Evolutionary conservation across 2,888 invertebrate species (phyloP).

Genomic region (Saturnia japonica): DNA sequence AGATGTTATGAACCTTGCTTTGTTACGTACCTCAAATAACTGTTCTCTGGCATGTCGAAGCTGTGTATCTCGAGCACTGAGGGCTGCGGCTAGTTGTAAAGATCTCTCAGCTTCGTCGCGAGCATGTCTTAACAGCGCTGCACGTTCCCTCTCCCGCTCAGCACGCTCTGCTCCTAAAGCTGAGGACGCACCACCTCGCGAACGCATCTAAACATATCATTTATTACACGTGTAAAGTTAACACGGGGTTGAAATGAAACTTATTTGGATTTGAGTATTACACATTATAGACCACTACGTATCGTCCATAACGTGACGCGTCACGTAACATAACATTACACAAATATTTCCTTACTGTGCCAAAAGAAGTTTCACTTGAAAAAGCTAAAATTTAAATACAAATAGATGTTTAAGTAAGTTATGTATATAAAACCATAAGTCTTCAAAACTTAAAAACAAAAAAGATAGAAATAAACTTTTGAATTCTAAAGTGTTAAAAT

Average conservation of each 20-base stretch:
- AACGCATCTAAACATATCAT: conserved; percentile 72
- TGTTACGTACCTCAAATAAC: conserved; percentile 85
- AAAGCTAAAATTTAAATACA: not conserved
- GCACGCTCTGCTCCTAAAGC: conserved; percentile 81
- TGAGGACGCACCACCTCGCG: conserved; percentile 90
- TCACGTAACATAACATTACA: too few relatives aligned
- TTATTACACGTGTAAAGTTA: too few relatives aligned
- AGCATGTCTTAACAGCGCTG: conserved; percentile 93
- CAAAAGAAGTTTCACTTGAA: too few relatives aligned
- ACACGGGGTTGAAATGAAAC: too few relatives aligned
- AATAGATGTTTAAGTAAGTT: not conserved
- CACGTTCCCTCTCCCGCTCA: conserved; percentile 93
- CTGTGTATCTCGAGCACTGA: conserved; percentile 93
- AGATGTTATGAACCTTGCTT: too few relatives aligned
- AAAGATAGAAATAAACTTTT: too few relatives aligned
- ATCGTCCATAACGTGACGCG: too few relatives aligned
- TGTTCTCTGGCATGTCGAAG: conserved; percentile 93
- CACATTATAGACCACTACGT: too few relatives aligned
- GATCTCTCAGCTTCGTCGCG: conserved; percentile 95
- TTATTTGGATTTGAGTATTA: too few relatives aligned
- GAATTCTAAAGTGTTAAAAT: too few relatives aligned
- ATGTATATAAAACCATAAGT: not conserved
- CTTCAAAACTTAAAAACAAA: too few relatives aligned
- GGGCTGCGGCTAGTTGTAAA: conserved; percentile 91
- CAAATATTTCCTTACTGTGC: too few relatives aligned